A percentile compares a stretch with the other conserved stretches of the same genome.
Conservation (phyloP, 2,797 vertebrate species). For the Ambastaia sidthimunki region DNA sequence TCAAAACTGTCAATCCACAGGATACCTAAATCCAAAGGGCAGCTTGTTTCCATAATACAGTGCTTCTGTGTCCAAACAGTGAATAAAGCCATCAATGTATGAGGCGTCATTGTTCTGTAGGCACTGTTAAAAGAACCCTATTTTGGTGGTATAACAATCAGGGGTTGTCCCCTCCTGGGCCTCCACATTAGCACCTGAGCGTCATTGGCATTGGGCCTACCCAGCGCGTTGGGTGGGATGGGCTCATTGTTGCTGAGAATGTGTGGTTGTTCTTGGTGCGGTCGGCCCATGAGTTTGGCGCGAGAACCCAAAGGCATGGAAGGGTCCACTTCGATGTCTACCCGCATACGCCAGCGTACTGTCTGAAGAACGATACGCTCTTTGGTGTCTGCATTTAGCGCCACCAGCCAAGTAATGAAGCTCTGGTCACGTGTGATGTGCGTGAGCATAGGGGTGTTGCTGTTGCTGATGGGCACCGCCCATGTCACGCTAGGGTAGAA, state of each 20-base stretch:
- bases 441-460: slow-evolving; percentile 92
- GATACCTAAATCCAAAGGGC: not conserved
- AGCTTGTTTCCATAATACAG: slow-evolving; percentile 6
- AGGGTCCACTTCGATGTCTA: slow-evolving; percentile 96
- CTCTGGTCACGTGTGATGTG: slow-evolving; percentile 98
- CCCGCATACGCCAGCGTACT: slow-evolving; percentile 98
- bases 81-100: slow-evolving; percentile 1
- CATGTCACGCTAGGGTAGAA: slow-evolving; percentile 89
- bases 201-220: slow-evolving; percentile 64
- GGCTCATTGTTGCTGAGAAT: slow-evolving; percentile 97
- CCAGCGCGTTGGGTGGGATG: slow-evolving; percentile 94
- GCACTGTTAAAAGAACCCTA: slow-evolving; percentile 67
- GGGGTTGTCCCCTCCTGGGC: slow-evolving; percentile 90
- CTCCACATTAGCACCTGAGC: slow-evolving; percentile 99
- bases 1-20: slow-evolving; percentile 26
- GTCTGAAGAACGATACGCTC: slow-evolving; percentile 97
- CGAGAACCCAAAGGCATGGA: slow-evolving; percentile 92
- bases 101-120: slow-evolving; percentile 19
- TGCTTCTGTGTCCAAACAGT: slow-evolving; percentile 8
- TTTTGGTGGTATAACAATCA: slow-evolving; percentile 97
- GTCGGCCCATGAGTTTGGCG: slow-evolving; percentile 89
- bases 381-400: slow-evolving; percentile 95
- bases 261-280: slow-evolving; percentile 96
- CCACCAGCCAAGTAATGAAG: slow-evolving; percentile 99
- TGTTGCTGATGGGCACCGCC: slow-evolving; percentile 90